Evolutionary conservation across 2,797 vertebrate species (phyloP).

Genomic region (Oryzias dopingdopingensis): DNA sequence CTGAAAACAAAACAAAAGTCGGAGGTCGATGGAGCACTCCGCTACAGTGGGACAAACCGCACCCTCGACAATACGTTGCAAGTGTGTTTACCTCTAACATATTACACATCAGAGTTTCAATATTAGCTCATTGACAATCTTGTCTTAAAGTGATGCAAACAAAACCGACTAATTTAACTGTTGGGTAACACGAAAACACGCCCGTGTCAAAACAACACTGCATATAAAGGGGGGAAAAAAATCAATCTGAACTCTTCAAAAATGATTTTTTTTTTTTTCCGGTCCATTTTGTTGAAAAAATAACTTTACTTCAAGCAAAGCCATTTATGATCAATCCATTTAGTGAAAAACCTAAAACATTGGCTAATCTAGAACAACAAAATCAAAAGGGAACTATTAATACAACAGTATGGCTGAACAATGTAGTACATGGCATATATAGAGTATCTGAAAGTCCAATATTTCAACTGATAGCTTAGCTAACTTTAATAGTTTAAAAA

Average conservation of each 20-base stretch:
- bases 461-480: not conserved
- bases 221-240: not conserved
- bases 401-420: too few species aligned
- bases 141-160: not conserved
- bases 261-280: not conserved
- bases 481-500: slow-evolving; percentile 27
- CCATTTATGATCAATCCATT: not conserved
- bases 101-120: slow-evolving; percentile 7
- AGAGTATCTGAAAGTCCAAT: too few species aligned
- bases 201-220: not conserved
- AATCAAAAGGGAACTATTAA: too few species aligned
- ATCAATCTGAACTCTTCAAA: not conserved
- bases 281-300: not conserved
- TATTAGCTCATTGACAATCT: slow-evolving; percentile 1
- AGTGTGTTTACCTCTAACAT: slow-evolving; percentile 32
- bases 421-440: too few species aligned
- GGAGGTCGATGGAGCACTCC: slow-evolving; percentile 32
- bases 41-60: slow-evolving; percentile 62
- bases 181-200: not conserved
- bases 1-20: slow-evolving; percentile 10
- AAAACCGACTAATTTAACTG: not conserved
- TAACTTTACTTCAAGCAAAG: not conserved
- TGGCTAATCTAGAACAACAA: too few species aligned
- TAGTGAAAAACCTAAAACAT: too few species aligned
- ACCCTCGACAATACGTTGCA: slow-evolving; percentile 42